A percentile compares a stretch with the other conserved stretches of the same genome.
phyloP scores from a whole-genome alignment of 2,888 invertebrate species.

The Sesia bembeciformis region DNA sequence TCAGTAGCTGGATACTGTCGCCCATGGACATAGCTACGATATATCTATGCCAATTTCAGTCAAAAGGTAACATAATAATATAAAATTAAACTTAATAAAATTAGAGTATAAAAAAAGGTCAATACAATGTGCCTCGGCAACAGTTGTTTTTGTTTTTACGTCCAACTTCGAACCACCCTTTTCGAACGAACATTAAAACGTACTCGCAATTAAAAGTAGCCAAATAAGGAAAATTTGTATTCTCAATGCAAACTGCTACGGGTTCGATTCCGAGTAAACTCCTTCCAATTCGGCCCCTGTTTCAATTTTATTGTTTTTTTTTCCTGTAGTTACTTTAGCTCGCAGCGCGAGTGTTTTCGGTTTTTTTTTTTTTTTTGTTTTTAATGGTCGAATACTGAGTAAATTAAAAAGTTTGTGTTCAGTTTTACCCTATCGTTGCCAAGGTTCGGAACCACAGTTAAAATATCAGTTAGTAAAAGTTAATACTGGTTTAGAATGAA shows the following conservation, averaged over 20 bases:
- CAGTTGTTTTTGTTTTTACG: not conserved
- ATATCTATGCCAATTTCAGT: no score
- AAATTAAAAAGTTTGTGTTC: not conserved
- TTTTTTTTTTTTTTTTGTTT: not conserved
- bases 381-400: not conserved
- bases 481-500: no score
- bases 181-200: not conserved
- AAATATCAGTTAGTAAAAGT: no score
- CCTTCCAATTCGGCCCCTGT: conserved; percentile 18
- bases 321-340: conserved; percentile 4
- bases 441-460: no score
- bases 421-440: no score
- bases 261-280: conserved; percentile 21
- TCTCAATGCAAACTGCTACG: conserved; percentile 11
- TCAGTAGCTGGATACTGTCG: no score
- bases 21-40: no score
- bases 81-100: no score
- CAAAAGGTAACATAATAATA: no score
- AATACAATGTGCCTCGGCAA: no score
- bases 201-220: conserved; percentile 13
- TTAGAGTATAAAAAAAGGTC: no score
- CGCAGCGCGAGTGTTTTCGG: not conserved
- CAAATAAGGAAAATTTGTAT: conserved; percentile 21
- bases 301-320: conserved; percentile 17
- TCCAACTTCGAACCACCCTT: not conserved